Base-by-base conservation (phyloP, 2,797 vertebrate genomes). In the Scolopax bukidnonensis region DNA sequence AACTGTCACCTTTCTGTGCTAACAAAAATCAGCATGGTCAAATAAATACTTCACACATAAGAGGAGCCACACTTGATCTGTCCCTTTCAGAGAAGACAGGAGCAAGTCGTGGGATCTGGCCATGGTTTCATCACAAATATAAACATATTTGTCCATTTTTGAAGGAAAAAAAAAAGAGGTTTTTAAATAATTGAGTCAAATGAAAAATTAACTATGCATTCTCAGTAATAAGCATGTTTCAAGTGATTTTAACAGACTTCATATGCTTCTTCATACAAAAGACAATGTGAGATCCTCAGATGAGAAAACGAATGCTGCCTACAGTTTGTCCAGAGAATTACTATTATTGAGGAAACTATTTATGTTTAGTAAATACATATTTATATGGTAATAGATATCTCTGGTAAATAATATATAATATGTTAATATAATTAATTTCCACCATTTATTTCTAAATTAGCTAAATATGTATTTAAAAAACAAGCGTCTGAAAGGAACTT, bases 401-500 rank as follows among this genome's bases (percentile, higher is more conserved):
- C 77, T 90, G 64, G 81, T 92, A 96, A 96, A 95, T 92, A 93
- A 83, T 90, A 85, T 82, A 90, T 90, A 54, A 50, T 51, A 93
- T 79, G 77, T 48, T 96, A 92, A 93, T 89, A 89, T 47, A 77
- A 87, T 92, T 94, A 84, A 68, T 90, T 90, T 90, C 51, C 21
- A 95, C 45, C 78, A 77, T 87, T 93, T 75, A 28, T 87, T 96
- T 90, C 60, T 92, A 93, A 97, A 94, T 94, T 79, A 92, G 23
- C 32, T 93, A 92, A 95, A 96, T 80, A 96, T 60, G 43, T 92
- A 92, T 82, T 97, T 96, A 93, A 90, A 70, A 95, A 92, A 77
- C 51, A 83, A 89, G 94, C 27, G 77, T 84, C 77, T 87, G 70
- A 90, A 84, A 95, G 76, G 30, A 73, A 40, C 84, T 84, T 95